phyloP scores from a whole-genome alignment of 2,888 invertebrate species.

The Thymelicus sylvestris region DNA sequence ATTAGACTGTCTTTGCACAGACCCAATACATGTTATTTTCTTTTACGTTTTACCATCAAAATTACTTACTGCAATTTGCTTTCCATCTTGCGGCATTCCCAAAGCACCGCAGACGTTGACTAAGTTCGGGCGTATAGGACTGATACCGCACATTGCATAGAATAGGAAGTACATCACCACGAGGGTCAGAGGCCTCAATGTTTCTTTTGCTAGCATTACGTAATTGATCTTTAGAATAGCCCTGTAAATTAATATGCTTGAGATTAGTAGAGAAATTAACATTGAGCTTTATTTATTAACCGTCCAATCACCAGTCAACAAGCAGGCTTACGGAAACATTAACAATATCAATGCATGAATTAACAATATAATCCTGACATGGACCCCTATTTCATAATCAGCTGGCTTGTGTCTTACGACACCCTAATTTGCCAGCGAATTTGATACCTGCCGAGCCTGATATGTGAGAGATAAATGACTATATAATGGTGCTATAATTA shows the following conservation, averaged over 20 bases:
- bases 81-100: constrained; percentile 71
- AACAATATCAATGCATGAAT: too few relatives aligned
- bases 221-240: constrained; percentile 62
- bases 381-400: too few relatives aligned
- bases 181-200: constrained; percentile 75
- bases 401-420: too few relatives aligned
- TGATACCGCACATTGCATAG: constrained; percentile 78
- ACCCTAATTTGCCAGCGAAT: too few relatives aligned
- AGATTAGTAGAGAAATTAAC: too few relatives aligned
- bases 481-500: background rate
- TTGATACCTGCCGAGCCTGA: too few relatives aligned
- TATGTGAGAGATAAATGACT: background rate
- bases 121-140: constrained; percentile 80
- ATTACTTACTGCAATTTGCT: constrained; percentile 68
- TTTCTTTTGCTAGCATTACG: constrained; percentile 79
- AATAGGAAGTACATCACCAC: constrained; percentile 80
- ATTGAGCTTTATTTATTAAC: too few relatives aligned
- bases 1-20: too few relatives aligned
- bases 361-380: too few relatives aligned
- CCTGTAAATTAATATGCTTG: constrained; percentile 46
- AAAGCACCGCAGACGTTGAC: constrained; percentile 79
- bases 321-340: too few relatives aligned
- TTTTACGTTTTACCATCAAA: background rate
- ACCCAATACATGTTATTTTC: too few relatives aligned
- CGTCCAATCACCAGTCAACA: too few relatives aligned